Base-by-base conservation (phyloP, 1,140 invertebrate species). In the Melitaea cinxia region DNA sequence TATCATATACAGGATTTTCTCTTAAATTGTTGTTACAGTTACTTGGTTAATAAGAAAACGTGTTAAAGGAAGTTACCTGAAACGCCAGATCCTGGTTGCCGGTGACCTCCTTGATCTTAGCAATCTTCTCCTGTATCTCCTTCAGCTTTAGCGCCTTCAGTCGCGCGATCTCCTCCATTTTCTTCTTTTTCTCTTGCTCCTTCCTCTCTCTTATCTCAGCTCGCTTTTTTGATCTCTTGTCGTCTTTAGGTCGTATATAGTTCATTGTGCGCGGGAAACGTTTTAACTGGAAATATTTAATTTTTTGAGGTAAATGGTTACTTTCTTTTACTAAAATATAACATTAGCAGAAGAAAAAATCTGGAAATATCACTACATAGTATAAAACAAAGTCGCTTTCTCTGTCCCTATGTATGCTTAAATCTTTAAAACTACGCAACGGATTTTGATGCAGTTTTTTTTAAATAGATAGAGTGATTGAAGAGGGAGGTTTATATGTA, bases 101-200 rank as follows among this genome's bases (percentile, higher is more conserved):
- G 33, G 97, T 97, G n/a, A 98, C 95, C 82, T 97, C 94, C 91
- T 97, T 96, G 4, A 99, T 88, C 85, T 96, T 95, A 33, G 95
- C 92, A 47, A 99, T 94, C 88, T 98, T 98, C 63, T 97, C 95
- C 79, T 96, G 92, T 63, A 99, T 98, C 91, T 99, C 98, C 87
- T 96, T 96, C 47, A 95, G 92, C 82, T 98, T 99, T 47, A 98
- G 80, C 6, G 95, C 95, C 88, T 98, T 97, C 0, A 98, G 83
- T 70, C 96, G 92, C 49, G 96, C 96, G 10, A 99, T 91, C 85
- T 99, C 98, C 78, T 98, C 95, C 91, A 94, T 93, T 80, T 96
- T 97, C 62, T 93, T 93, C 59, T 94, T 78, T 81, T 98, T 98
- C 84, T 98, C 97, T 75, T 95, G 92, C 69, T 95, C 91, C 76